Percentiles rank a stretch among this genome's conserved stretches.
phyloP scores from a whole-genome alignment of 2,888 invertebrate species.

The Invenusta paracnida region DNA sequence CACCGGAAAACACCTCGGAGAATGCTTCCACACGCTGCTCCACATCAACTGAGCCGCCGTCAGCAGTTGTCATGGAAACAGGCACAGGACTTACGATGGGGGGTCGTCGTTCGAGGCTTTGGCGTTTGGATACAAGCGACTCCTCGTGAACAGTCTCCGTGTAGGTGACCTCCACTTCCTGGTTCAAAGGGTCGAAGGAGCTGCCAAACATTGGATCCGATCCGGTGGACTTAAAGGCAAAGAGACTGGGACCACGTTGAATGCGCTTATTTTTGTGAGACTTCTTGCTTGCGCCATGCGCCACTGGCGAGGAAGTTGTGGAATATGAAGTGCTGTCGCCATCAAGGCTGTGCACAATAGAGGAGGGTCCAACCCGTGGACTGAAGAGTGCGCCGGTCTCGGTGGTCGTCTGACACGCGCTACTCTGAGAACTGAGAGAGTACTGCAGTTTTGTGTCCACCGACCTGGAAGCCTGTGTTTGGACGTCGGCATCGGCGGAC shows the following conservation, averaged over 20 bases:
- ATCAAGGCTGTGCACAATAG: neutral
- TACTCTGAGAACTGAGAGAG: neutral
- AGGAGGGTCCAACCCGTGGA: neutral
- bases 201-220: neutral
- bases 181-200: neutral
- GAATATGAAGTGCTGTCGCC: neutral
- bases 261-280: conserved; percentile 37
- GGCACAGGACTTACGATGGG: neutral
- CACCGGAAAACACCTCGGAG: neutral
- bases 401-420: neutral
- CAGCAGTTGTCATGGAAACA: no score
- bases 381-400: neutral
- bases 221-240: neutral
- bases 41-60: neutral
- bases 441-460: neutral
- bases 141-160: conserved; percentile 35
- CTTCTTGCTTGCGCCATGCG: neutral
- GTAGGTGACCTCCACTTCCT: conserved; percentile 32
- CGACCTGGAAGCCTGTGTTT: neutral
- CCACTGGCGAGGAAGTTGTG: neutral
- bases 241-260: conserved; percentile 13
- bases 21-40: neutral
- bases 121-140: neutral
- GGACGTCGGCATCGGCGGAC: neutral
- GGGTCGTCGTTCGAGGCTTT: neutral